Base-by-base conservation (phyloP, 1,140 invertebrate species). In the Drosophila kurseongensis region DNA sequence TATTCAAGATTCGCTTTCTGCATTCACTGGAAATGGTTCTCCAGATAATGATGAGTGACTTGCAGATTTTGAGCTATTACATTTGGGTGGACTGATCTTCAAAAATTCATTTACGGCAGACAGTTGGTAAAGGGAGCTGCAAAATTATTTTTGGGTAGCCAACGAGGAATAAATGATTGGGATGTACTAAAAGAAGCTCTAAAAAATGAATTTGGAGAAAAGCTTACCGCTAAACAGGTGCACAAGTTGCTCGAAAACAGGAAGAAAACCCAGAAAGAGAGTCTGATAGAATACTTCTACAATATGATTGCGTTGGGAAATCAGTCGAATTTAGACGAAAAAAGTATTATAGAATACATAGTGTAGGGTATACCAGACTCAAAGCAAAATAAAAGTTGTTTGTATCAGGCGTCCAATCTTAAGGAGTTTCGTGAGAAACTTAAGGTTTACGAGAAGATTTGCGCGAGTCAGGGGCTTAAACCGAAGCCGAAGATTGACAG, bases 371-470 rank as follows among this genome's bases (percentile, higher is more conserved):
- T 47, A 50, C 47, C 47, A 27, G 47, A 50, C 4, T 29, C 47
- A 13, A 50, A 50, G 12, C 27, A 32, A 44, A 57, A 57, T n/a
- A 58, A 58, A 32, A 44, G n/a, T 5, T 58, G 55, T 16, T 58
- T 58, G 14, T 45, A 42, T 23, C 54, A 56, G n/a, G 18, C 38
- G 13, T 14, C n/a, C 5, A 56, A 10, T 32, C 27, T 13, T 9
- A 58, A 27, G 35, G 23, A 57, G 29, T n/a, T n/a, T n/a, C n/a
- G 7, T 0, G n/a, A n/a, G n/a, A n/a, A n/a, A n/a, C n/a, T n/a
- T n/a, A n/a, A n/a, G n/a, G n/a, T n/a, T n/a, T n/a, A n/a, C n/a
- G 6, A 32, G 7, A 32, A 32, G 29, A 32, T 32, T 8, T 7
- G 29, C 7, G 7, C 29, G 7, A n/a, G n/a, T n/a, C n/a, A 7